Percentiles rank a stretch among this genome's conserved stretches.
These are phyloP conservation scores for Erebia epiphron DNA, from an alignment of 2,888 invertebrate species.

Conservation along the genomic window DNA sequence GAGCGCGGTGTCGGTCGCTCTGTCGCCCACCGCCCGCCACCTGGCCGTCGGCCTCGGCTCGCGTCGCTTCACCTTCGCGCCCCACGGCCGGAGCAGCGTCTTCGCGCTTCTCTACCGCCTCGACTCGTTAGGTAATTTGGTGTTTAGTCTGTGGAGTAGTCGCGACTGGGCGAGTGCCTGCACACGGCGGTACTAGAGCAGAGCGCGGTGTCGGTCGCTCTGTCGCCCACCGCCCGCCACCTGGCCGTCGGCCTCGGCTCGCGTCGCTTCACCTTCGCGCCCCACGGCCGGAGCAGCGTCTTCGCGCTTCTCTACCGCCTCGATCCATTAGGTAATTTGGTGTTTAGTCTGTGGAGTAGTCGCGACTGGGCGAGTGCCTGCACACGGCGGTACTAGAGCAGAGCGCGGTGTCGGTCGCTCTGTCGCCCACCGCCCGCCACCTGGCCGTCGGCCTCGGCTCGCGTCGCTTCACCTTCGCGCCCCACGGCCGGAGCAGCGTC, in stretches of 20 bases:
- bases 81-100: constrained; percentile 76
- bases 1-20: constrained; percentile 91
- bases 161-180: constrained; percentile 88
- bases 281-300: constrained; percentile 76
- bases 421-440: constrained; percentile 91
- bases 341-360: constrained; percentile 84
- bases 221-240: constrained; percentile 91
- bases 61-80: constrained; percentile 83
- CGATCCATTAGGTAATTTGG: constrained; percentile 58
- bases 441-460: constrained; percentile 91
- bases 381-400: constrained; percentile 90
- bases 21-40: constrained; percentile 91
- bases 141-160: constrained; percentile 84
- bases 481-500: constrained; percentile 76
- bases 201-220: constrained; percentile 91
- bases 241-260: constrained; percentile 91
- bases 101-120: constrained; percentile 75
- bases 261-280: constrained; percentile 83
- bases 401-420: constrained; percentile 91
- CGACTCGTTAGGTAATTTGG: constrained; percentile 58
- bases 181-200: constrained; percentile 90
- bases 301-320: constrained; percentile 75
- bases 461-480: constrained; percentile 83
- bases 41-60: constrained; percentile 91
- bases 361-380: constrained; percentile 88